A percentile compares a stretch with the other conserved stretches of the same genome.
Conservation (phyloP, 1,140 invertebrate genomes). For the Trichogramma pretiosum region DNA sequence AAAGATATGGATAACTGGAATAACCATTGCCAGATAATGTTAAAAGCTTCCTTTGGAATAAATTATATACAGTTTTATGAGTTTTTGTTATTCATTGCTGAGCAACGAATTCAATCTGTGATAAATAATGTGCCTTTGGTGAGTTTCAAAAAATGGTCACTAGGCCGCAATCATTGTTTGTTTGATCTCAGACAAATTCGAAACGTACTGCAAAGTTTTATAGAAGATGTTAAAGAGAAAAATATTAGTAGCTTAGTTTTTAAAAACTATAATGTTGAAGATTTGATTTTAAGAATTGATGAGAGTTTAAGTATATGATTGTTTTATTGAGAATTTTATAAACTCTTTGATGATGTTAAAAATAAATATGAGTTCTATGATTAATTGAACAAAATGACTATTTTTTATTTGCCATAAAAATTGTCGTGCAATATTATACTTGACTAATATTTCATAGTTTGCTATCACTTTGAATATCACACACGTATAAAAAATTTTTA, state of each 20-base stretch:
- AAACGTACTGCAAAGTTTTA: conserved; percentile 31
- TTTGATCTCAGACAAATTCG: conserved; percentile 40
- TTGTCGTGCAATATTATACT: too few species aligned
- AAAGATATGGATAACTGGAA: conserved; percentile 60
- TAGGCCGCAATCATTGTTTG: conserved; percentile 40
- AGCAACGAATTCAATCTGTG: conserved; percentile 42
- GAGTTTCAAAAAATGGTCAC: conserved; percentile 29
- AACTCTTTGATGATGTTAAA: background rate
- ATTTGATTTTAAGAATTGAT: conserved; percentile 26
- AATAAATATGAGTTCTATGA: too few species aligned
- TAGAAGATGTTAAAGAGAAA: conserved; percentile 32
- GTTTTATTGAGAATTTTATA: conserved; percentile 13
- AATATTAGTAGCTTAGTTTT: conserved; percentile 27
- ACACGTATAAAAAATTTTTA: too few species aligned
- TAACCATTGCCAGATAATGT: conserved; percentile 68
- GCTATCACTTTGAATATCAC: too few species aligned
- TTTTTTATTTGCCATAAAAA: too few species aligned
- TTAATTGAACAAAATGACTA: too few species aligned
- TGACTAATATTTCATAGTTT: too few species aligned
- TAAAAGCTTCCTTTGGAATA: conserved; percentile 76
- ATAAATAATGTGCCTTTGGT: conserved; percentile 22
- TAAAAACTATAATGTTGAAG: conserved; percentile 22
- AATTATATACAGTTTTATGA: conserved; percentile 64
- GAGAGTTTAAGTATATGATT: conserved; percentile 12
- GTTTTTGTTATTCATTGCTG: conserved; percentile 57